Percentiles rank a stretch among this genome's conserved stretches.
phyloP scores from a whole-genome alignment of 2,797 vertebrate genomes.

The Urosaurus nigricauda region DNA sequence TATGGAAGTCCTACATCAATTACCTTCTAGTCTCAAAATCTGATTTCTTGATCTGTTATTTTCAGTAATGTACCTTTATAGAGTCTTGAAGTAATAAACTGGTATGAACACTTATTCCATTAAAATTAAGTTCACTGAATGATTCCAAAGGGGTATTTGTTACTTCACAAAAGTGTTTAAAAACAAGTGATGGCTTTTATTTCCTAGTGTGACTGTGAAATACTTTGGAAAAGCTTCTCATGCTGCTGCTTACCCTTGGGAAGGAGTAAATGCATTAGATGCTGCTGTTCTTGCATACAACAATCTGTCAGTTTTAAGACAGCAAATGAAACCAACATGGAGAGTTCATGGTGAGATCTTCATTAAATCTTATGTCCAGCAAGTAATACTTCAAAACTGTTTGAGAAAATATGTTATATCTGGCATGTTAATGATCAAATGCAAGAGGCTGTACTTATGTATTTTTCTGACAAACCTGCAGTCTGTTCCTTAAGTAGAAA shows the following conservation, averaged over 20 bases:
- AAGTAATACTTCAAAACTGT: conserved; percentile 63
- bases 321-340: conserved; percentile 92
- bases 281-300: conserved; percentile 93
- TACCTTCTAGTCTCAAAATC: neutral
- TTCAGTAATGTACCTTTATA: neutral
- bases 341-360: conserved; percentile 86
- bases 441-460: neutral
- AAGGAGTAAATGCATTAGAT: conserved; percentile 92
- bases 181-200: conserved; percentile 75
- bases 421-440: conserved; percentile 43
- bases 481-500: neutral
- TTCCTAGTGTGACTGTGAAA: conserved; percentile 88
- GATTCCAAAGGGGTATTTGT: conserved; percentile 43
- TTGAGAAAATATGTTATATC: conserved; percentile 15
- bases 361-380: conserved; percentile 67
- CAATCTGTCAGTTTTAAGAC: conserved; percentile 90
- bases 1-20: conserved; percentile 1
- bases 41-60: neutral
- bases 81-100: conserved; percentile 7
- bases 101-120: neutral
- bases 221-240: conserved; percentile 91
- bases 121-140: conserved; percentile 22
- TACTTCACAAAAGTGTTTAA: conserved; percentile 52
- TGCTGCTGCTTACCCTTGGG: conserved; percentile 90
- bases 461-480: neutral